These are phyloP conservation scores for Aplidium turbinatum DNA, from an alignment of 23 tunicate species.

Conservation along the genomic window DNA sequence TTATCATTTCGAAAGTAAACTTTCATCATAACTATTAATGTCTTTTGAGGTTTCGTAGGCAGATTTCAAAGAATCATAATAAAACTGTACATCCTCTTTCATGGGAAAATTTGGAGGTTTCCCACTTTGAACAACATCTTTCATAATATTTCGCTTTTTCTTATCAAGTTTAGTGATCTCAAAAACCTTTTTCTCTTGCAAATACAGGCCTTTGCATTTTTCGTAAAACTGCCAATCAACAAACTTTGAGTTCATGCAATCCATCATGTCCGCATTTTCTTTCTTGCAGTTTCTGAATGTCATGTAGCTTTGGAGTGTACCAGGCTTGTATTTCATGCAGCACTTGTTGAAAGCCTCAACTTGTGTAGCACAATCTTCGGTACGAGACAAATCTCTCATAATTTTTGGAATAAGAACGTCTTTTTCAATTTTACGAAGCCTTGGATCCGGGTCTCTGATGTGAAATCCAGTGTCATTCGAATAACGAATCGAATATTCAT, in stretches of 20 bases:
- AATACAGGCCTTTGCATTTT: slow-evolving; percentile 53
- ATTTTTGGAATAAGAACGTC: slow-evolving; percentile 82
- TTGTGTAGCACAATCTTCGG: slow-evolving; percentile 42
- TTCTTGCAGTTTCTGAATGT: slow-evolving; percentile 50
- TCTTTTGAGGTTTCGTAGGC: slow-evolving; percentile 4
- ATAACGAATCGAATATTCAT: slow-evolving; percentile 3
- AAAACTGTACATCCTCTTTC: background rate
- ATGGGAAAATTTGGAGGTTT: background rate
- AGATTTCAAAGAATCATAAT: background rate
- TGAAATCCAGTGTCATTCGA: slow-evolving; percentile 60
- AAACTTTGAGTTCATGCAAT: slow-evolving; percentile 81
- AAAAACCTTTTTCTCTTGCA: slow-evolving; percentile 58
- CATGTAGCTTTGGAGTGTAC: slow-evolving; percentile 33
- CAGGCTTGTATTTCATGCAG: slow-evolving; percentile 27
- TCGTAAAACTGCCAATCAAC: slow-evolving; percentile 52
- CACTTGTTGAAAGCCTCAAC: slow-evolving; percentile 56
- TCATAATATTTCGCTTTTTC: slow-evolving; percentile 1
- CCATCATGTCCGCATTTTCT: slow-evolving; percentile 57
- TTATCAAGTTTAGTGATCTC: slow-evolving; percentile 26
- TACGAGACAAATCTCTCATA: slow-evolving; percentile 60
- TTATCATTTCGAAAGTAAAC: background rate
- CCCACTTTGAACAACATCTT: slow-evolving; percentile 6
- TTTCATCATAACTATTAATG: slow-evolving; percentile 16
- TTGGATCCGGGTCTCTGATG: slow-evolving; percentile 69
- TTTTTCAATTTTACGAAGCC: slow-evolving; percentile 72